phyloP scores from a whole-genome alignment of 2,113 vertebrate genomes.

The Bubo scandiacus region DNA sequence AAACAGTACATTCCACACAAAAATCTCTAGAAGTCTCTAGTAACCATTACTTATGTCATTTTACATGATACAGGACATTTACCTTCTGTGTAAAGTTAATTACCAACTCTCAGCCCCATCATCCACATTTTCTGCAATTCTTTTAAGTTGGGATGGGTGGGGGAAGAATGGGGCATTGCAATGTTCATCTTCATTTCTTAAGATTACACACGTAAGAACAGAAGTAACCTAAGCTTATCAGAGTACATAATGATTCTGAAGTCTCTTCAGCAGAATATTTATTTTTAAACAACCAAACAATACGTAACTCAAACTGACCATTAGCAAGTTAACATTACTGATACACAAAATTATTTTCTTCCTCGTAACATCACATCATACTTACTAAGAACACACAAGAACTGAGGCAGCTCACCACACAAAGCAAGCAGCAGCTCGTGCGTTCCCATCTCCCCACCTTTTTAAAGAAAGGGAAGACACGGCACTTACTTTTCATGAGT shows the following conservation, averaged over 20 bases:
- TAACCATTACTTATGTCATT: neutral
- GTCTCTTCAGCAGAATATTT: neutral
- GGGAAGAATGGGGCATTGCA: neutral
- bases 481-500: conserved; percentile 94
- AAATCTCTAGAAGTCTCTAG: neutral
- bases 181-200: neutral
- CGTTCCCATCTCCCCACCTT: neutral
- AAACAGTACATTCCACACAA: neutral
- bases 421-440: neutral
- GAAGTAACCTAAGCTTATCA: neutral
- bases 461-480: neutral
- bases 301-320: neutral
- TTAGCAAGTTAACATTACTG: neutral
- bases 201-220: neutral
- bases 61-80: neutral
- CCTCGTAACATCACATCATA: neutral
- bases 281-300: neutral
- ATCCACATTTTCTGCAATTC: neutral
- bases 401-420: neutral
- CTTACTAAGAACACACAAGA: no score
- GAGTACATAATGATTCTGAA: neutral
- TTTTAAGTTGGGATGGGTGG: neutral
- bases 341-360: neutral
- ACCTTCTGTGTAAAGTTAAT: neutral
- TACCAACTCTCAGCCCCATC: neutral